Conservation (phyloP, 2,888 invertebrate genomes). For the Cetonia aurata region DNA sequence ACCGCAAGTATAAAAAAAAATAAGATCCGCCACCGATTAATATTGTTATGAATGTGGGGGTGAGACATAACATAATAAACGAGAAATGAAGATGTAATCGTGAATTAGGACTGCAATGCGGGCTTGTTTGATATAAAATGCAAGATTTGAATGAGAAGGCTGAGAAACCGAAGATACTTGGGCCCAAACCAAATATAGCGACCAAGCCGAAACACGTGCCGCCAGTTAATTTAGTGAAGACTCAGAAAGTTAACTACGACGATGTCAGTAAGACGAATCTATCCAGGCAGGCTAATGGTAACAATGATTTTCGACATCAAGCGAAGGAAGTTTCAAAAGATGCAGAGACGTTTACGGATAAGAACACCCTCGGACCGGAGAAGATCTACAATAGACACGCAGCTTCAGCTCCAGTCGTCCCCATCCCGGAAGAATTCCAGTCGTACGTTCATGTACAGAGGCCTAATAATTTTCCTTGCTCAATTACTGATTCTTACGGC, state of each 20-base stretch:
- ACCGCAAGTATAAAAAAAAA: neutral
- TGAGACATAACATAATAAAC: neutral
- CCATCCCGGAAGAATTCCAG: slow-evolving; percentile 36
- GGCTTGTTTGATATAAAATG: slow-evolving; percentile 51
- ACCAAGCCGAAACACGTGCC: slow-evolving; percentile 66
- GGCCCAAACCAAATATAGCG: slow-evolving; percentile 64
- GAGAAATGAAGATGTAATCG: slow-evolving; percentile 6
- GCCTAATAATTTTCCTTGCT: slow-evolving; percentile 44
- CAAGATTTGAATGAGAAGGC: slow-evolving; percentile 56
- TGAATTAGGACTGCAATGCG: slow-evolving; percentile 17
- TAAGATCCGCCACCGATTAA: slow-evolving; percentile 1
- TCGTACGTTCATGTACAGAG: slow-evolving; percentile 41
- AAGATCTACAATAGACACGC: slow-evolving; percentile 27
- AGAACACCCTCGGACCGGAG: slow-evolving; percentile 19
- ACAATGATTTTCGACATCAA: slow-evolving; percentile 36
- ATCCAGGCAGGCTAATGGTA: slow-evolving; percentile 29
- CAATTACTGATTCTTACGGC: slow-evolving; percentile 37
- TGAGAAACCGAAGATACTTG: slow-evolving; percentile 63
- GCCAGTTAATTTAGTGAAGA: slow-evolving; percentile 62
- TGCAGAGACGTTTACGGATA: slow-evolving; percentile 25
- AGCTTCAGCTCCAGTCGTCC: neutral
- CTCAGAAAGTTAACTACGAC: slow-evolving; percentile 48
- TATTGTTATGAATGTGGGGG: neutral
- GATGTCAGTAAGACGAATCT: slow-evolving; percentile 42
- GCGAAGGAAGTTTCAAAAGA: slow-evolving; percentile 31